Conservation (phyloP, 1,140 invertebrate genomes). For the Grapholita molesta region DNA sequence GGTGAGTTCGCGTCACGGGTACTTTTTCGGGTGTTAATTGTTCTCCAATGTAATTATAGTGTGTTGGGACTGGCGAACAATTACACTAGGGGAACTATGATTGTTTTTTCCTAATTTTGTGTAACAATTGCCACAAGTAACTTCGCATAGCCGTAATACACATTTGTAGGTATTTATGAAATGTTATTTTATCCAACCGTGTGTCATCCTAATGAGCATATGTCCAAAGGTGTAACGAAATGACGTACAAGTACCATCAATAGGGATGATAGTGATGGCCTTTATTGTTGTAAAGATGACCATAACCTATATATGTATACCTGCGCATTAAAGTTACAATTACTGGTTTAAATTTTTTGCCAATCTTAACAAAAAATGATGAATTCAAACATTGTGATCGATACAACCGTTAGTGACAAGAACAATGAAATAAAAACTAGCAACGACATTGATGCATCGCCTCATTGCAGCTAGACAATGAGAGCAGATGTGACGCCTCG, state of each 20-base stretch:
- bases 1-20: neutral
- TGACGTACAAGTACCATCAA: neutral
- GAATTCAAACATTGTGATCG: neutral
- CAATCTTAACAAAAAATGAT: neutral
- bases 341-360: neutral
- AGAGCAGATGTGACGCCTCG: neutral
- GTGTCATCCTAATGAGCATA: neutral
- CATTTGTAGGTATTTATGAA: neutral
- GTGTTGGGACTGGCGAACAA: conserved; percentile 1
- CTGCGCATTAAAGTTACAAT: neutral
- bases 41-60: conserved; percentile 4
- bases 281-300: neutral
- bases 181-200: neutral
- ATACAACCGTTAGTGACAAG: neutral
- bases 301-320: neutral
- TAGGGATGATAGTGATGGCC: neutral
- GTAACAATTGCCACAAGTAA: neutral
- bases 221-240: neutral
- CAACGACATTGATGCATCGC: neutral
- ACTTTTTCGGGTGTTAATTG: conserved; percentile 7
- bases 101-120: neutral
- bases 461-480: neutral
- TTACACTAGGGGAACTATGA: neutral
- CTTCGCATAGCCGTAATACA: neutral
- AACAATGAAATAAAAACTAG: conserved; percentile 11